phyloP scores from a whole-genome alignment of 2,113 vertebrate genomes.

The Manacus vitellinus region DNA sequence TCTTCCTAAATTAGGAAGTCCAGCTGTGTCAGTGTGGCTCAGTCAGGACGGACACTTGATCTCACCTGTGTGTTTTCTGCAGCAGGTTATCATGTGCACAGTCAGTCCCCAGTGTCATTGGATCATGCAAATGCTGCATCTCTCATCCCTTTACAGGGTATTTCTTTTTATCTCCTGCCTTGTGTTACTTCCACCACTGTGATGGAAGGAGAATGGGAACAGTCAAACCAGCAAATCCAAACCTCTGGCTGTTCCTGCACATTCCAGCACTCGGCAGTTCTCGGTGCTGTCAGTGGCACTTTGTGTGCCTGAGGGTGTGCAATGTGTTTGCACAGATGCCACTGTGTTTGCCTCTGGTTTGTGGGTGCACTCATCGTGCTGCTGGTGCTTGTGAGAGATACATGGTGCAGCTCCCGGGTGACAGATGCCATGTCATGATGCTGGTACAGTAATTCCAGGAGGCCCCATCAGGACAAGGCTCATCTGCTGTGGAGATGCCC shows the following conservation, averaged over 20 bases:
- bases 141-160: conserved; percentile 43
- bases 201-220: conserved; percentile 42
- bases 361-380: neutral
- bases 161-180: conserved; percentile 76
- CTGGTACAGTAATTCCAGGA: neutral
- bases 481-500: neutral
- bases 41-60: neutral
- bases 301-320: neutral
- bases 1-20: neutral
- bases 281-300: neutral
- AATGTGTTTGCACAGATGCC: neutral
- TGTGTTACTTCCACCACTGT: conserved; percentile 60
- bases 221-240: neutral
- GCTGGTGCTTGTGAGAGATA: neutral
- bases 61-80: neutral
- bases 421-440: neutral
- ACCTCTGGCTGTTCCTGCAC: neutral
- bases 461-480: neutral
- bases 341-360: neutral
- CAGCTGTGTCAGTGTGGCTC: neutral
- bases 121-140: neutral
- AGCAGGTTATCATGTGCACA: accelerated
- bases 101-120: neutral
- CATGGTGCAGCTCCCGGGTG: neutral
- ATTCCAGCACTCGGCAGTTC: neutral